Base-by-base conservation (phyloP, 2,797 vertebrate species). In the Eleutherodactylus coqui region DNA sequence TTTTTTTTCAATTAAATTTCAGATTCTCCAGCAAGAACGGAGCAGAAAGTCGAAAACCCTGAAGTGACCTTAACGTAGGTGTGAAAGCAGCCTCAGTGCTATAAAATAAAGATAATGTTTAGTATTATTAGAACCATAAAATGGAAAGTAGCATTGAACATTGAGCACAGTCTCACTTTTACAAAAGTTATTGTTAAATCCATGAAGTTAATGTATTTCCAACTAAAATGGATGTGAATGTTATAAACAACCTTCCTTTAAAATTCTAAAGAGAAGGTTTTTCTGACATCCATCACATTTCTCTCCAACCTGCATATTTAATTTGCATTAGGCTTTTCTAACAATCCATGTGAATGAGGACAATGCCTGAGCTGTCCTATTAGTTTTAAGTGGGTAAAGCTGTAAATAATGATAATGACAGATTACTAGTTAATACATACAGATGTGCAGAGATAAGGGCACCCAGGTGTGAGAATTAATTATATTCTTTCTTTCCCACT, bases 321-420 rank as follows among this genome's bases (percentile, higher is more conserved):
- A 79, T 79, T 60, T 62, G 24, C 55, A 79, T 79, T 62, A 27
- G 43, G 36, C 58, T 62, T 60, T 79, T 58, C 53, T 27, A 79
- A 13, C 36, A 58, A 60, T 79, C 55, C 55, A 62, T 79, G 55
- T 79, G 55, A 79, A 79, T 43, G 24, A 62, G 55, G 38, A 79
- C 55, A 79, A 79, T 62, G 55, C 41, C 27, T 80, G 78, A 80
- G 58, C 47, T 29, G 38, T 64, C 58, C 78, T 80, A 64, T 80
- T 43, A 32, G n/a, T 64, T 80, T 64, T 80, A 80, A 80, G 78
- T 80, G 19, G 78, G 58, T 64, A 80, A 80, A 80, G 38, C 78
- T 64, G 78, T 80, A 80, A 80, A 62, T 64, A 64, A 80, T 64
- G 58, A 80, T 80, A 60, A 79, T 79, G 41, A 79, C 36, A 43